Conservation (phyloP, 2,113 vertebrate species). For the Psittacula cyanocephala region DNA sequence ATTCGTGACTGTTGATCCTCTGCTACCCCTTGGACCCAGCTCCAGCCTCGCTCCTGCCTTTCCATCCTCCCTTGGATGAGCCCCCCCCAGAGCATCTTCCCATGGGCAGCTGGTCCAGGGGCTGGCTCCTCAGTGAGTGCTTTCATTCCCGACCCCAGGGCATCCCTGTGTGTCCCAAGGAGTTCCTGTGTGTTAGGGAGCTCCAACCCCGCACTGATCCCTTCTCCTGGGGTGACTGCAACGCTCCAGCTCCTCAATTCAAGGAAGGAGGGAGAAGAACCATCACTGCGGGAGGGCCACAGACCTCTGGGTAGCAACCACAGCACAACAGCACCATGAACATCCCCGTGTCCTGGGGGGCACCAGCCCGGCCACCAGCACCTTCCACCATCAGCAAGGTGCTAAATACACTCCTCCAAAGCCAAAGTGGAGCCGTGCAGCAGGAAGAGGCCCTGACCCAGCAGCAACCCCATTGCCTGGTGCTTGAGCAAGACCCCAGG, state of each 20-base stretch:
- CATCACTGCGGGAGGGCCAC: background rate
- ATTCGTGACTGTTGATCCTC: background rate
- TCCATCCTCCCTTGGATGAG: background rate
- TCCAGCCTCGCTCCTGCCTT: background rate
- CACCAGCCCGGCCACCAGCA: fast-evolving
- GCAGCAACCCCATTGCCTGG: fast-evolving
- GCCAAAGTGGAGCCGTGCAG: fast-evolving
- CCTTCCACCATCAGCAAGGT: background rate
- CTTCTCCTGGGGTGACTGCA: fast-evolving
- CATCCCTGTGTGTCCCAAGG: background rate
- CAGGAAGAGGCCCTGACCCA: background rate
- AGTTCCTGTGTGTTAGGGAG: background rate
- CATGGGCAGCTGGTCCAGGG: fast-evolving
- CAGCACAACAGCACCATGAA: background rate
- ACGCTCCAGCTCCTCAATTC: background rate
- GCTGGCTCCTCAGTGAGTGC: background rate
- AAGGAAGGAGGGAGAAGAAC: background rate
- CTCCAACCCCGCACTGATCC: fast-evolving
- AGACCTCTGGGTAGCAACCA: background rate
- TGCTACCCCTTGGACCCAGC: background rate
- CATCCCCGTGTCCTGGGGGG: fast-evolving
- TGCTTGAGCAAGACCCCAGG: background rate
- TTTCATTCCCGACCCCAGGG: background rate
- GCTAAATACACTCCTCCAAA: fast-evolving
- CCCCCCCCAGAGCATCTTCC: background rate